Conservation (phyloP, 2,888 invertebrate species). For the Branchinecta sandiegonensis region DNA sequence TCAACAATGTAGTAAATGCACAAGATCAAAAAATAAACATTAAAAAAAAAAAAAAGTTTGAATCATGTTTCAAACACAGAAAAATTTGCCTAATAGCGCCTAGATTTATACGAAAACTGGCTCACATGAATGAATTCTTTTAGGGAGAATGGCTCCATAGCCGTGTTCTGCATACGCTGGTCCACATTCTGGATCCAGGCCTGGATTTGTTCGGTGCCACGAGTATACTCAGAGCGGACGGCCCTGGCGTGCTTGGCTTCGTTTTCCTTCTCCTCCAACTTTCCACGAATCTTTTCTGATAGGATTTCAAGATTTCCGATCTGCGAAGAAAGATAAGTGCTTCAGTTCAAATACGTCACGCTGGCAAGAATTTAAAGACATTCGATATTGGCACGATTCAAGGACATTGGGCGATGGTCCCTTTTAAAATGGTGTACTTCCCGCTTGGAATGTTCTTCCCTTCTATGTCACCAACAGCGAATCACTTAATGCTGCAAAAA, state of each 20-base stretch:
- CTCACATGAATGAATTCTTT: conserved; percentile 53
- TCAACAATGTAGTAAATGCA: too few relatives aligned
- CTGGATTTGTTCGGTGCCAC: conserved; percentile 63
- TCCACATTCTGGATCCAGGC: conserved; percentile 72
- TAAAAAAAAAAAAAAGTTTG: too few relatives aligned
- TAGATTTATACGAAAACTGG: not conserved
- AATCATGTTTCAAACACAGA: not conserved
- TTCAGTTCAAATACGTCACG: too few relatives aligned
- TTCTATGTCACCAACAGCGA: too few relatives aligned
- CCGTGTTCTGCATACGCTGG: conserved; percentile 62
- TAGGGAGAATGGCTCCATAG: conserved; percentile 56
- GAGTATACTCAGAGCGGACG: conserved; percentile 59
- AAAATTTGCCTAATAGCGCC: not conserved
- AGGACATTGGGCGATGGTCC: too few relatives aligned
- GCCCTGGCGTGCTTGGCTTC: conserved; percentile 75
- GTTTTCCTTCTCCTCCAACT: conserved; percentile 73
- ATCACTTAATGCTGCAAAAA: too few relatives aligned
- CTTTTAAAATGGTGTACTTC: too few relatives aligned
- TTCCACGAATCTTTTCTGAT: conserved; percentile 57
- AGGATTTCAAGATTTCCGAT: conserved; percentile 65
- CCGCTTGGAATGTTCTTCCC: too few relatives aligned
- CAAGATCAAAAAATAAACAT: too few relatives aligned
- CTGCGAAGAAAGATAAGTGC: conserved; percentile 34
- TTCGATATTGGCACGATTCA: too few relatives aligned
- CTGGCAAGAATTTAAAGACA: too few relatives aligned